These are phyloP conservation scores for Andrena marginata DNA, from an alignment of 2,888 invertebrate species.

Conservation along the genomic window DNA sequence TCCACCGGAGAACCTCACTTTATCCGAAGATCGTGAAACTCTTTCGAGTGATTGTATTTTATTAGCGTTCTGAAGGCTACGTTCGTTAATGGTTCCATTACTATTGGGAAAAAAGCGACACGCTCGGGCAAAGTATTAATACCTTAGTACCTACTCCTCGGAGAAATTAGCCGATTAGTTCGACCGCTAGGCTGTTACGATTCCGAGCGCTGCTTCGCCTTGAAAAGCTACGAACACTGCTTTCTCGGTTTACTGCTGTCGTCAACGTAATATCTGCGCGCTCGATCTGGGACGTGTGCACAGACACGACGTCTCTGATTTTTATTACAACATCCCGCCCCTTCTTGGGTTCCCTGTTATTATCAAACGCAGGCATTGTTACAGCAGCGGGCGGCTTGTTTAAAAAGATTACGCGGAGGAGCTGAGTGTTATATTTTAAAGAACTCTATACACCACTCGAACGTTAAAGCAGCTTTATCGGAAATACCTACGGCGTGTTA, in stretches of 20 bases:
- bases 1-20: neutral
- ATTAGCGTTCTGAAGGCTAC: neutral
- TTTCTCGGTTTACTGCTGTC: conserved; percentile 26
- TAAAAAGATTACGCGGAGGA: neutral
- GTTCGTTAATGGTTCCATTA: conserved; percentile 13
- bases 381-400: neutral
- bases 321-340: conserved; percentile 15
- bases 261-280: conserved; percentile 22
- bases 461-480: conserved; percentile 3
- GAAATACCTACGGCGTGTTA: neutral
- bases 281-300: conserved; percentile 26
- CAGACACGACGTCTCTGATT: conserved; percentile 2
- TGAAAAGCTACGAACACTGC: conserved; percentile 1
- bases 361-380: conserved; percentile 21
- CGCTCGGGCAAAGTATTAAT: neutral
- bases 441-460: neutral
- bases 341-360: neutral
- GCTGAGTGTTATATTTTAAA: neutral
- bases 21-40: neutral
- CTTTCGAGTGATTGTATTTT: neutral
- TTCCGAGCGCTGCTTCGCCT: conserved; percentile 1
- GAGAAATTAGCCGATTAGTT: conserved; percentile 31
- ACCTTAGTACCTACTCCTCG: neutral
- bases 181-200: conserved; percentile 15
- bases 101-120: neutral